Evolutionary conservation across 1,140 invertebrate genomes (phyloP), one percentile per base, ranked within the genome.

Genomic region (Brachionus plicatilis): DNA sequence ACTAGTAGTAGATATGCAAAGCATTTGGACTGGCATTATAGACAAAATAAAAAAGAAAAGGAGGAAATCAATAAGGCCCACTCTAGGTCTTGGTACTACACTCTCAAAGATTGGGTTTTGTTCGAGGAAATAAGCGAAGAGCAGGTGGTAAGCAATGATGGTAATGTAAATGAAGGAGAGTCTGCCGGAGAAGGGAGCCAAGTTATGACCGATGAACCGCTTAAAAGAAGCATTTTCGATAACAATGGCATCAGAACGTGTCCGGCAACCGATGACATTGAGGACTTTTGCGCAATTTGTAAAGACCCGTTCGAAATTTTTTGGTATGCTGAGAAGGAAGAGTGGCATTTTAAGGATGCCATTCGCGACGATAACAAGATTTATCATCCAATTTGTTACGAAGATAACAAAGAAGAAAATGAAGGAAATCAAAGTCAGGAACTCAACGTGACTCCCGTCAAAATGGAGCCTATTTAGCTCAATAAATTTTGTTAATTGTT

Each of bases 311-410:
- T 99, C 89, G 94, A 96, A 84, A 93, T 95, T 88, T 96, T 96
- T 90, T 98, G 94, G 91, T 94, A 96, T 87, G 95, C 98, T 90
- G 96, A 98, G 87, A 93, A 93, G 78, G 96, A 98, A 89, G 96
- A 97, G 88, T 99, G 96, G 96, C 94, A 96, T 88, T 90, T 98
- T 7, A 91, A 93, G 83, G 93, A 95, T 87, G 94, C 96, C 0
- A 90, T 96, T 4, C 89, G 91, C 24, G 92, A 93, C 50, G 93
- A 95, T 47, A 93, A 92, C 1, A 93, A 93, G 86, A 88, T 88
- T 20, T 87, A 86, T 80, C 86, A 87, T 87, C 85, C 86, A 4
- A 60, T 85, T 33, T 87, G 86, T 85, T 84, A 72, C 7, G 66
- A 85, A n/a, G 86, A 87, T 85, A 68, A 45, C 56, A 29, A 43